These are phyloP conservation scores for Bos indicus DNA, from an alignment of 2,113 vertebrate genomes.

Conservation along the genomic window DNA sequence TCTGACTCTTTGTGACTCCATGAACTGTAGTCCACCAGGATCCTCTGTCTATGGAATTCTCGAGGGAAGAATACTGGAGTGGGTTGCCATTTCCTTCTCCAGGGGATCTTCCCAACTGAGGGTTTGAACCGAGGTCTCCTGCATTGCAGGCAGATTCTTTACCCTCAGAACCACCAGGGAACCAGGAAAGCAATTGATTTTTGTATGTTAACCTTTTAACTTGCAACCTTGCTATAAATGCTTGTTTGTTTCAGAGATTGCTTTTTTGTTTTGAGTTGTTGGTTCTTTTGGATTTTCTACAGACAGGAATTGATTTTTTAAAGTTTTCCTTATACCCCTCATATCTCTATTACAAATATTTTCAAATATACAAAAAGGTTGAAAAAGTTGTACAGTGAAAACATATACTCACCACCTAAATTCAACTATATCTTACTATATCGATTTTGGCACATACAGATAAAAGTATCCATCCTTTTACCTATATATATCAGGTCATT, in stretches of 20 bases:
- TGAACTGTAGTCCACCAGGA: background rate
- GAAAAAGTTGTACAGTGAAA: background rate
- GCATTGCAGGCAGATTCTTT: background rate
- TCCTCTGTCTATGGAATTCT: background rate
- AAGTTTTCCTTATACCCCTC: background rate
- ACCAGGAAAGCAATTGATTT: background rate
- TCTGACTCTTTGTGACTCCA: background rate
- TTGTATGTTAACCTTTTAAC: background rate
- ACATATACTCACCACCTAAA: background rate
- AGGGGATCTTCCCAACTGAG: background rate
- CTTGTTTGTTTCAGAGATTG: background rate
- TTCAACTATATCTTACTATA: background rate
- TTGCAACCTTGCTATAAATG: background rate
- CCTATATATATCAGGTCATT: background rate
- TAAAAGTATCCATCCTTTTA: background rate
- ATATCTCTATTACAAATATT: background rate
- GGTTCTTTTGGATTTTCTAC: background rate
- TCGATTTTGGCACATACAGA: background rate
- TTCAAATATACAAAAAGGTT: background rate
- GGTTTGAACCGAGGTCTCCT: background rate
- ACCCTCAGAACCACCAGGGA: background rate
- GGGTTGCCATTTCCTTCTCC: background rate
- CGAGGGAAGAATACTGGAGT: background rate
- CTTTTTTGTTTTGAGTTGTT: background rate
- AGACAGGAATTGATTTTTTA: background rate